A percentile compares a stretch with the other conserved stretches of the same genome.
Evolutionary conservation across 2,797 vertebrate species (phyloP).

Genomic region (Harpagifer antarcticus): DNA sequence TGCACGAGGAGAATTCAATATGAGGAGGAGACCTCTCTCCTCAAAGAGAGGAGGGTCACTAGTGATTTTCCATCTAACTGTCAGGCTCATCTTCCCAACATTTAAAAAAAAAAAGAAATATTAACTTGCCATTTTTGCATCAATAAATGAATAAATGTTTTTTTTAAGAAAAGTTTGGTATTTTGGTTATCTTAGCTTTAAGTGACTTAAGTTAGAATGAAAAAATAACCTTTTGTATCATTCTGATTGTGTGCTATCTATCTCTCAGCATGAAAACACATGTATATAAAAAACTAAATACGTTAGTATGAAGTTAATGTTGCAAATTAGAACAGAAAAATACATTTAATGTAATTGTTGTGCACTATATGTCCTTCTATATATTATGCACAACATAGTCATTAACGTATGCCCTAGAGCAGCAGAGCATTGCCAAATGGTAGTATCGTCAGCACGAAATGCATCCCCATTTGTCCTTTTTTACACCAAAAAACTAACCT

Average conservation of each 20-base stretch:
- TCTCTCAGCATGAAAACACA: too few species aligned
- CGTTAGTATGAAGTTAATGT: not conserved
- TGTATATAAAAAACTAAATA: not conserved
- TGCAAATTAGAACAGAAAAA: not conserved
- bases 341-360: not conserved
- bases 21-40: not conserved
- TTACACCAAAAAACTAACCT: not conserved
- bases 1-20: too few species aligned
- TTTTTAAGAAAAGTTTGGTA: not conserved
- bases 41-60: not conserved
- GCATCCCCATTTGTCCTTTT: conserved; percentile 6
- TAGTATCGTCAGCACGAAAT: not conserved
- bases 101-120: not conserved
- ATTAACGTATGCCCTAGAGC: not conserved
- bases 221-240: too few species aligned
- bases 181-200: not conserved
- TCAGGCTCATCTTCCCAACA: not conserved
- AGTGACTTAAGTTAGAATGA: too few species aligned
- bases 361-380: not conserved
- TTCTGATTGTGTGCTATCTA: too few species aligned
- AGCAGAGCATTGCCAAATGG: not conserved
- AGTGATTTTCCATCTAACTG: not conserved
- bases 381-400: too few species aligned
- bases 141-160: not conserved
- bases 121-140: not conserved